Conservation (phyloP, 2,113 vertebrate species). For the Pachycephala philippinensis region DNA sequence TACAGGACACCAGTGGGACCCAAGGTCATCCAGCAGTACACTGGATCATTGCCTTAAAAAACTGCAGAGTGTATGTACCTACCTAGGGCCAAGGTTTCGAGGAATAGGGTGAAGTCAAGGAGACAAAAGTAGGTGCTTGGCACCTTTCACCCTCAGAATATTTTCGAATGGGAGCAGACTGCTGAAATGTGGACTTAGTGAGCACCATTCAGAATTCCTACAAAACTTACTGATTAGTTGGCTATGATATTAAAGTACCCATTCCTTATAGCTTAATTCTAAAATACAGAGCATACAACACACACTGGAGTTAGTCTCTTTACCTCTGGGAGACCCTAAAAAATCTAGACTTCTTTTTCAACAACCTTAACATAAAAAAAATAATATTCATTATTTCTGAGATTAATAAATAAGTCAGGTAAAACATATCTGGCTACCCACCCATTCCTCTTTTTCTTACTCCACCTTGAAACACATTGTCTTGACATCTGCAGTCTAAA, state of each 20-base stretch:
- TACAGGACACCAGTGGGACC: not conserved
- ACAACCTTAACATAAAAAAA: not conserved
- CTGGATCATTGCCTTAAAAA: not conserved
- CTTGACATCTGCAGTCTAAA: not conserved
- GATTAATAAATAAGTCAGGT: not conserved
- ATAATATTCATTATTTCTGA: not conserved
- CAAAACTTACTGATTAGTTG: not conserved
- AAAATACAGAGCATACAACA: not conserved
- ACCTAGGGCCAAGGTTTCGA: not conserved
- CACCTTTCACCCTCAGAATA: not conserved
- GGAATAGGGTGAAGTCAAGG: not conserved
- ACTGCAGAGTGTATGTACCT: accelerated
- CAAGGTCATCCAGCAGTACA: not conserved
- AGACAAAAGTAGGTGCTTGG: not conserved
- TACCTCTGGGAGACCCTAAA: not conserved
- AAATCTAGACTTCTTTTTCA: not conserved
- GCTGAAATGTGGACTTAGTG: not conserved
- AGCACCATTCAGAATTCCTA: not conserved
- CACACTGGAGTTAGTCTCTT: not conserved
- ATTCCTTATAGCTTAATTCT: not conserved
- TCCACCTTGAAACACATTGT: not conserved
- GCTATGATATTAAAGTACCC: not conserved
- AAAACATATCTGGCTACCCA: not conserved
- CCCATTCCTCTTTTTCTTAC: not conserved
- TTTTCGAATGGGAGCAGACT: not conserved